Evolutionary conservation across 2,113 vertebrate species (phyloP).

Genomic region (Aptenodytes forsteri): DNA sequence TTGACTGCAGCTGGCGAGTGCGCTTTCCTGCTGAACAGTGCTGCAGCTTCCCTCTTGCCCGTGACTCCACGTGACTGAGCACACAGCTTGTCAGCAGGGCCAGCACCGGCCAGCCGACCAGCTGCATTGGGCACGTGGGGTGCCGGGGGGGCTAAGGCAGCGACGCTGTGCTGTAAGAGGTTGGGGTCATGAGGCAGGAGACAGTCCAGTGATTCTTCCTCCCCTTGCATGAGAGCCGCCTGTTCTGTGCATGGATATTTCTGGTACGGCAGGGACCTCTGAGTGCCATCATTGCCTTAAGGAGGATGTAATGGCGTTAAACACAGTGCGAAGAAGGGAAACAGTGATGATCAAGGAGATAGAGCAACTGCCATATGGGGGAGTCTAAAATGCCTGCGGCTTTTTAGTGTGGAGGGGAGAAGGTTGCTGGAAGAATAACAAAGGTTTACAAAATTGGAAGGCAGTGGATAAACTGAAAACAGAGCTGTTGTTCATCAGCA

Average conservation of each 20-base stretch:
- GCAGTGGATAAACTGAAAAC: not conserved
- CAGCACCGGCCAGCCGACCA: accelerated
- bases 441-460: not conserved
- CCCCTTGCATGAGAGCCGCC: accelerated
- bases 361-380: not conserved
- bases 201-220: not conserved
- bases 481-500: not conserved
- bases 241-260: not conserved
- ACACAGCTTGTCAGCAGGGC: accelerated
- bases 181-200: not conserved
- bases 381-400: not conserved
- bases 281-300: accelerated
- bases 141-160: accelerated
- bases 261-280: not conserved
- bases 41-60: accelerated
- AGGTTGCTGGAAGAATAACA: not conserved
- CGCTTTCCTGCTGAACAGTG: not conserved
- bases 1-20: accelerated
- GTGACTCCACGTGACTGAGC: accelerated
- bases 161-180: accelerated
- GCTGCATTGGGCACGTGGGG: accelerated
- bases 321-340: not conserved
- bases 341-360: not conserved
- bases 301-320: accelerated
- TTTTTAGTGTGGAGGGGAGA: not conserved